Conservation (phyloP, 2,888 invertebrate genomes). For the Meliscaeva auricollis region DNA sequence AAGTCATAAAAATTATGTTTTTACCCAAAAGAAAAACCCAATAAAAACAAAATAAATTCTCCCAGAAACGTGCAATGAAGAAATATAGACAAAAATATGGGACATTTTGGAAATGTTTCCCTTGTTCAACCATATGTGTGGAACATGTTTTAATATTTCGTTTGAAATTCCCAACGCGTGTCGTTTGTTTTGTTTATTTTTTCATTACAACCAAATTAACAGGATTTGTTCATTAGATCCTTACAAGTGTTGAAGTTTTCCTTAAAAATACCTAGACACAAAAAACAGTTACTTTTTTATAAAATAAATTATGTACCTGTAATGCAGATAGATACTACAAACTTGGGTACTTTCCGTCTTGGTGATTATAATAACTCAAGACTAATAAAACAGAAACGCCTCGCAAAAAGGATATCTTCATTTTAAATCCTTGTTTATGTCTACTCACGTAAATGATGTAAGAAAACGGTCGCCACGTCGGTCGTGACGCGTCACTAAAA, state of each 20-base stretch:
- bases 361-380: neutral
- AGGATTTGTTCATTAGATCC: constrained; percentile 24
- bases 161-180: constrained; percentile 27
- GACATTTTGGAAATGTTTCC: neutral
- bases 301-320: neutral
- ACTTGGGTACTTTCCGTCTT: neutral
- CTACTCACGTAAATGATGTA: neutral
- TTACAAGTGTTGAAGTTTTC: constrained; percentile 24
- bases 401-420: neutral
- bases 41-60: neutral
- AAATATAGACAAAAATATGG: neutral
- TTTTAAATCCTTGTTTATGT: neutral
- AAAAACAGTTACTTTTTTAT: constrained; percentile 15
- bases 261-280: neutral
- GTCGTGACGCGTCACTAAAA: no score
- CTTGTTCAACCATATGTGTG: constrained; percentile 25
- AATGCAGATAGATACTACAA: neutral
- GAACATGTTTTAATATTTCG: constrained; percentile 27
- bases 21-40: neutral
- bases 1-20: neutral
- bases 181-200: constrained; percentile 13
- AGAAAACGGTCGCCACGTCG: neutral
- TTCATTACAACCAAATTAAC: neutral
- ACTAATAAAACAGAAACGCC: neutral
- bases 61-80: neutral